These are phyloP conservation scores for Serranus cabrilla DNA, from an alignment of 2,797 vertebrate genomes.

Conservation along the genomic window DNA sequence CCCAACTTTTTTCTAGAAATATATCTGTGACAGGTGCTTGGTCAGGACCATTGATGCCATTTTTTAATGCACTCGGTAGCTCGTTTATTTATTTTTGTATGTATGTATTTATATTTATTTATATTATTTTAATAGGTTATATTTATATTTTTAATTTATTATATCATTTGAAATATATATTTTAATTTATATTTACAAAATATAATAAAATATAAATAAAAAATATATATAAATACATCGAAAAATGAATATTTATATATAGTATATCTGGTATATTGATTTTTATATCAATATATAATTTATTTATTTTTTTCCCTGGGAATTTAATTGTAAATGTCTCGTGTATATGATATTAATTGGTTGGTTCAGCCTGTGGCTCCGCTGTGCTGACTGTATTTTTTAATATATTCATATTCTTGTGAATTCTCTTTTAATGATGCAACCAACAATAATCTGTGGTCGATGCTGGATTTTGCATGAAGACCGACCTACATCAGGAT, in stretches of 20 bases:
- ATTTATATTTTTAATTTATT: no score
- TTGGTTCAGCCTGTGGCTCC: background rate
- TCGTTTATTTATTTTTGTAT: no score
- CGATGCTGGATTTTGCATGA: constrained; percentile 2
- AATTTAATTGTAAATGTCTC: background rate
- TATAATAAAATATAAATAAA: no score
- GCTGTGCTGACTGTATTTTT: background rate
- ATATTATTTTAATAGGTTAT: no score
- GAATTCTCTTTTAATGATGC: background rate
- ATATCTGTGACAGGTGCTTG: background rate
- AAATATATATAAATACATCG: no score
- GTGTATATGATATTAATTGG: background rate
- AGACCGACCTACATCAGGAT: background rate
- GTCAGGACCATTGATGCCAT: no score
- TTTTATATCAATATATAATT: background rate
- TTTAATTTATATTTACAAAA: no score
- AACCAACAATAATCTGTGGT: constrained; percentile 2
- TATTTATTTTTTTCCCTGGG: background rate
- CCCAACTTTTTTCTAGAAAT: background rate
- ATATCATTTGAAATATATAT: no score
- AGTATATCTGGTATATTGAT: no score
- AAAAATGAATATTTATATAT: background rate
- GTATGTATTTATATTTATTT: no score
- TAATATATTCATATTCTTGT: background rate
- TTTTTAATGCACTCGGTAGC: no score